Percentiles rank a stretch among this genome's conserved stretches.
phyloP scores from a whole-genome alignment of 2,888 invertebrate species.

The Epiblema foenella region DNA sequence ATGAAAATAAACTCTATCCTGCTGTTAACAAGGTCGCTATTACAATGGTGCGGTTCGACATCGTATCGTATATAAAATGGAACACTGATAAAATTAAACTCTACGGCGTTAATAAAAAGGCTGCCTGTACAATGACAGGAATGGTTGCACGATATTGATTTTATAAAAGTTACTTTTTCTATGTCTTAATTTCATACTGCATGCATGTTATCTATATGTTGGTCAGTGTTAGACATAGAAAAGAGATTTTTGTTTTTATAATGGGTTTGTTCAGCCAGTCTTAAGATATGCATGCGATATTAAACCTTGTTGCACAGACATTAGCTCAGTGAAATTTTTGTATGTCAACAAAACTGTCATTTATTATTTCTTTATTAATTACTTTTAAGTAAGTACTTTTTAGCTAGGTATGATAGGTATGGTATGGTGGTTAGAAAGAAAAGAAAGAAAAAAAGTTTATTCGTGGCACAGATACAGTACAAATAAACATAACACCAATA shows the following conservation, averaged over 20 bases:
- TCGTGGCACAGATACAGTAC: too few species aligned
- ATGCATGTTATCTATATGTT: not conserved
- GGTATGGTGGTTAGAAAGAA: too few species aligned
- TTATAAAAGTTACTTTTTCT: not conserved
- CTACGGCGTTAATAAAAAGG: not conserved
- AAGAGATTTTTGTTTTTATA: not conserved
- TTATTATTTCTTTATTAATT: too few species aligned
- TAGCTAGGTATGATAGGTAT: too few species aligned
- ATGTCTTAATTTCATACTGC: not conserved
- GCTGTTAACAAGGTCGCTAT: not conserved
- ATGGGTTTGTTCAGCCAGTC: not conserved
- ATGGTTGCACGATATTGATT: not conserved
- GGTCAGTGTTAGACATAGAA: too few species aligned
- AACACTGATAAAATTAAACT: not conserved
- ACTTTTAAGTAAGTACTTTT: too few species aligned
- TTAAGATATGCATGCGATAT: not conserved
- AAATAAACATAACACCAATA: too few species aligned
- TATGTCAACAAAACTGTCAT: not conserved
- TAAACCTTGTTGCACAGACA: not conserved
- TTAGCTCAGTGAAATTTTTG: not conserved
- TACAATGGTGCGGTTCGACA: not conserved
- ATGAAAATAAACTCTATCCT: not conserved
- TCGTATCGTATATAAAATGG: not conserved
- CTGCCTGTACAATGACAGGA: not conserved
- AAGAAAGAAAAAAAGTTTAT: too few species aligned